Evolutionary conservation across 2,888 invertebrate species (phyloP).

Genomic region (Amiota communis): DNA sequence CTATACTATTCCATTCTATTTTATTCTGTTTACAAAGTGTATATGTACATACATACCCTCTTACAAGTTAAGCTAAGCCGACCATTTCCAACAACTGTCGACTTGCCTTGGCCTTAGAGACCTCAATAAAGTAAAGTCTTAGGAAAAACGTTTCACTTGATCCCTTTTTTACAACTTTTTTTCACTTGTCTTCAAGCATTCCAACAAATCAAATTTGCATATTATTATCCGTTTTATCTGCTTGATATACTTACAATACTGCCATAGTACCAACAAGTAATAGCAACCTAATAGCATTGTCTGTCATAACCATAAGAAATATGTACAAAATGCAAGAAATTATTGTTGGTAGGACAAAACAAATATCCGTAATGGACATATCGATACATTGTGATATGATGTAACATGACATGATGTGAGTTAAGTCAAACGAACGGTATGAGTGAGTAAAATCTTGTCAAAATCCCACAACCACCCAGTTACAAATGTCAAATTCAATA

Average conservation of each 20-base stretch:
- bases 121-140: conserved; percentile 34
- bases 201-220: conserved; percentile 72
- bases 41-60: no score
- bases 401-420: neutral
- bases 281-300: neutral
- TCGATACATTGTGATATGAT: neutral
- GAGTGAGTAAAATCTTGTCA: neutral
- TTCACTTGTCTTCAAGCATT: conserved; percentile 46
- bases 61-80: no score
- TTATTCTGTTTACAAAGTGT: no score
- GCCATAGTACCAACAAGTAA: neutral
- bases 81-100: no score
- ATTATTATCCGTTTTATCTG: conserved; percentile 61
- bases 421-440: conserved; percentile 4
- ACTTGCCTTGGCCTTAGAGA: neutral
- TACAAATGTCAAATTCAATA: neutral
- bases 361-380: no score
- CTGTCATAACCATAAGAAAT: neutral
- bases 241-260: conserved; percentile 5
- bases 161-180: conserved; percentile 11
- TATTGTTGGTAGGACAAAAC: no score
- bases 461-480: no score
- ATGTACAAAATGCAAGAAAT: neutral
- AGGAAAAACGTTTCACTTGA: conserved; percentile 20
- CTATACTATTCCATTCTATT: no score